Evolutionary conservation across 2,888 invertebrate species (phyloP), one percentile per base, ranked within the genome.

Genomic region (Coleophora deauratella): DNA sequence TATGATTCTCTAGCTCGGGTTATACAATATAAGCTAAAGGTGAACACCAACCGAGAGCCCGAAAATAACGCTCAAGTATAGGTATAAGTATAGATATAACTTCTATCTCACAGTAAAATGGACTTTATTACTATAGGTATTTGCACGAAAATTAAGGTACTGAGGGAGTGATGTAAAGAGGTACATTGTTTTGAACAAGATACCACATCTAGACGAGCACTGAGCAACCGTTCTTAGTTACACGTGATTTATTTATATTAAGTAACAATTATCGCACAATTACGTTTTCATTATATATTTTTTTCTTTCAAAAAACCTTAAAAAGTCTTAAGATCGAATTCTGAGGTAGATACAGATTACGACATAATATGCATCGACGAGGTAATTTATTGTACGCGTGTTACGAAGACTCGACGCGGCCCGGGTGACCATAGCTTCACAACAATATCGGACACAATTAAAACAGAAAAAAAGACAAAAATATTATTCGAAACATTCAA

Each of bases 241-340:
- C 80, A 74, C 73, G 64, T 68, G 69, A 73, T 61, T 54, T 59
- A 39, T 66, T 71, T 73, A 73, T 75, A 74, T 82, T 84, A 84
- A 84, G 84, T 84, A 81, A 82, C 82, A 80, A 78, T 76, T 71
- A 79, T 81, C 80, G 79, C 74, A 77, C 76, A 72, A 21, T 38
- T 28, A 9, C 21, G 21, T 37, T 9, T n/a, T n/a, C n/a, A n/a
- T n/a, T n/a, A n/a, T n/a, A n/a, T n/a, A n/a, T n/a, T n/a, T n/a
- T 27, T 39, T 70, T 76, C 68, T 28, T 68, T 77, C 67, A 52
- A 66, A 76, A 62, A 77, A 72, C 72, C 72, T 79, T 77, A 78
- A 72, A 74, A 72, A 79, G 72, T 73, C 81, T 80, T 84, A 84
- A 84, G 81, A 84, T 85, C 82, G 82, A 81, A 67, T 75, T 76